phyloP scores from a whole-genome alignment of 2,888 invertebrate species.

The Orthosia cruda region DNA sequence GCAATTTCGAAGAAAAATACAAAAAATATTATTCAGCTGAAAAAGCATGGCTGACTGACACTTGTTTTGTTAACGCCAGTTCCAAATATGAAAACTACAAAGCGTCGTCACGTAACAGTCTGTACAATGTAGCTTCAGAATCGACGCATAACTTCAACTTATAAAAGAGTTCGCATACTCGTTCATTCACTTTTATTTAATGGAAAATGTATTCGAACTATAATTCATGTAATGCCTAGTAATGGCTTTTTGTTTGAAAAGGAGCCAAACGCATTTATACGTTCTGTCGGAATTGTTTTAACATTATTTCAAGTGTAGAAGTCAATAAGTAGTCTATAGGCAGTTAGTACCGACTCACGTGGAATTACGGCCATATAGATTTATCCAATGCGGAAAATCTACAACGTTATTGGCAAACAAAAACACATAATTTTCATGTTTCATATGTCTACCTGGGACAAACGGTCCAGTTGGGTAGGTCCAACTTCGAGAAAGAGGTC shows the following conservation, averaged over 20 bases:
- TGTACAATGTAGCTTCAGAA: conserved; percentile 41
- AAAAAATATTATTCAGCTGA: conserved; percentile 6
- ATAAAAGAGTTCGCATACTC: conserved; percentile 53
- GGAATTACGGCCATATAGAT: too few species aligned
- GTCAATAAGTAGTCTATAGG: conserved; percentile 30
- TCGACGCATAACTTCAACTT: conserved; percentile 45
- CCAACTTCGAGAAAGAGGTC: too few species aligned
- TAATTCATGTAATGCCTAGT: conserved; percentile 61
- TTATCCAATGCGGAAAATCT: background rate
- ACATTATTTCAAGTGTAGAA: conserved; percentile 44
- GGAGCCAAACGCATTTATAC: conserved; percentile 61
- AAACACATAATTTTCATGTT: background rate
- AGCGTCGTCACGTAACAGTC: conserved; percentile 41
- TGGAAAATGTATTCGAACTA: conserved; percentile 57
- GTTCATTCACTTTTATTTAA: conserved; percentile 64
- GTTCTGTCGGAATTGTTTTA: conserved; percentile 63
- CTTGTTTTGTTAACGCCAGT: conserved; percentile 16
- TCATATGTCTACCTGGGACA: too few species aligned
- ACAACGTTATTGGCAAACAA: background rate
- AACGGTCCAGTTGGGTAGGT: too few species aligned
- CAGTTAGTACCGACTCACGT: background rate
- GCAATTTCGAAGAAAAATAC: background rate
- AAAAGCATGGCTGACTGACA: conserved; percentile 29
- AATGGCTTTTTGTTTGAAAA: conserved; percentile 68
- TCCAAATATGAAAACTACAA: conserved; percentile 34